Percentiles rank a stretch among this genome's conserved stretches.
Conservation (phyloP, 2,888 invertebrate genomes). For the Cheilosia soror region DNA sequence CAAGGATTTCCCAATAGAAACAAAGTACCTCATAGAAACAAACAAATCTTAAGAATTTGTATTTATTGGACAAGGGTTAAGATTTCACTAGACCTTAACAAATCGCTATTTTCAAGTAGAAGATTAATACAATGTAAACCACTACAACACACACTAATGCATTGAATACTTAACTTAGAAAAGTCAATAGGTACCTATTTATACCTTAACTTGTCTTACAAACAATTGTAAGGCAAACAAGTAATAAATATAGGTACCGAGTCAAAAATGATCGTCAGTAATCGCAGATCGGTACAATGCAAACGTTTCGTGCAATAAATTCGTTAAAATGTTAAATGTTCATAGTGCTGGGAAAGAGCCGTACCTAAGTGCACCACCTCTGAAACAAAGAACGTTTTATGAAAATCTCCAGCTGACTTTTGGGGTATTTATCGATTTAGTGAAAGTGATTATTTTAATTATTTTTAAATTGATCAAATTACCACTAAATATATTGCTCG, state of each 20-base stretch:
- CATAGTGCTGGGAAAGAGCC: slow-evolving; percentile 69
- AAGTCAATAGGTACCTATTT: background rate
- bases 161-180: no score
- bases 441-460: slow-evolving; percentile 36
- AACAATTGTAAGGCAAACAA: background rate
- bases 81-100: no score
- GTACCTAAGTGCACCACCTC: slow-evolving; percentile 54
- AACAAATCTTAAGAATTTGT: no score
- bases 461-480: slow-evolving; percentile 22
- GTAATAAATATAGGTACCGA: slow-evolving; percentile 44
- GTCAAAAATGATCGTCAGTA: slow-evolving; percentile 17
- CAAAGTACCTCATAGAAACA: no score
- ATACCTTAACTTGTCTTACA: background rate
- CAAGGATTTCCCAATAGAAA: no score
- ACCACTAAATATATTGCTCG: slow-evolving; percentile 4
- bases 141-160: no score
- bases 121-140: no score
- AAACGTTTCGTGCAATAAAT: slow-evolving; percentile 1
- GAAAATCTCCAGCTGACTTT: slow-evolving; percentile 29
- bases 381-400: slow-evolving; percentile 19
- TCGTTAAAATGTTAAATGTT: slow-evolving; percentile 67
- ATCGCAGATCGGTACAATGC: slow-evolving; percentile 17
- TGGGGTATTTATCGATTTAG: slow-evolving; percentile 33
- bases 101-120: no score
- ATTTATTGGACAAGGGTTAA: no score